Conservation (phyloP, 2,113 vertebrate genomes). For the Leptobrachium leishanense region DNA sequence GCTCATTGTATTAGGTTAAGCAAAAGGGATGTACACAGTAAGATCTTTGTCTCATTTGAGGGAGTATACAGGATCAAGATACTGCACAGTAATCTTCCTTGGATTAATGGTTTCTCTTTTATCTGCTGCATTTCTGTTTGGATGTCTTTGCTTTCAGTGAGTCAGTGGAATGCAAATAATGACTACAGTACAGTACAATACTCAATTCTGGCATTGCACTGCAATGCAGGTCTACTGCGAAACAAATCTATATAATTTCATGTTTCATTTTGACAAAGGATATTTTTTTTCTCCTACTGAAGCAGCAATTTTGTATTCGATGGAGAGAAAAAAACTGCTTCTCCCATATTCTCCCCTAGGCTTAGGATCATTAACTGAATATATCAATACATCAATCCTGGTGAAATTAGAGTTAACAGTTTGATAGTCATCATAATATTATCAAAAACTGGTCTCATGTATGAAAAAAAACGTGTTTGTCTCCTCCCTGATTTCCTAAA, state of each 20-base stretch:
- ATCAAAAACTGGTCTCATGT: slow-evolving; percentile 47
- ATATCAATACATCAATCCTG: slow-evolving; percentile 58
- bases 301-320: slow-evolving; percentile 62
- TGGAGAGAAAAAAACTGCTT: slow-evolving; percentile 57
- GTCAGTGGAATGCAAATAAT: slow-evolving; percentile 98
- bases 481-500: neutral
- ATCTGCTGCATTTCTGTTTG: slow-evolving; percentile 96
- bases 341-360: slow-evolving; percentile 58
- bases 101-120: slow-evolving; percentile 99
- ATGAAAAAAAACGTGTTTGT: slow-evolving; percentile 41
- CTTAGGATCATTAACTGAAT: slow-evolving; percentile 61
- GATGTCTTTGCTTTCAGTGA: slow-evolving; percentile 94
- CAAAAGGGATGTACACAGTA: slow-evolving; percentile 76
- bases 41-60: slow-evolving; percentile 82
- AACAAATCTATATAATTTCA: slow-evolving; percentile 43
- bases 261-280: slow-evolving; percentile 66
- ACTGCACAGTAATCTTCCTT: slow-evolving; percentile 96
- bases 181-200: slow-evolving; percentile 74
- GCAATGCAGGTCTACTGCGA: slow-evolving; percentile 70
- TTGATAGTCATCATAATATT: slow-evolving; percentile 52
- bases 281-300: slow-evolving; percentile 51
- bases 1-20: slow-evolving; percentile 76
- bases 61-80: slow-evolving; percentile 92
- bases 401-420: slow-evolving; percentile 59
- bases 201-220: slow-evolving; percentile 77